Evolutionary conservation across 1,140 invertebrate species (phyloP).

Genomic region (Heliconius eleuchia): DNA sequence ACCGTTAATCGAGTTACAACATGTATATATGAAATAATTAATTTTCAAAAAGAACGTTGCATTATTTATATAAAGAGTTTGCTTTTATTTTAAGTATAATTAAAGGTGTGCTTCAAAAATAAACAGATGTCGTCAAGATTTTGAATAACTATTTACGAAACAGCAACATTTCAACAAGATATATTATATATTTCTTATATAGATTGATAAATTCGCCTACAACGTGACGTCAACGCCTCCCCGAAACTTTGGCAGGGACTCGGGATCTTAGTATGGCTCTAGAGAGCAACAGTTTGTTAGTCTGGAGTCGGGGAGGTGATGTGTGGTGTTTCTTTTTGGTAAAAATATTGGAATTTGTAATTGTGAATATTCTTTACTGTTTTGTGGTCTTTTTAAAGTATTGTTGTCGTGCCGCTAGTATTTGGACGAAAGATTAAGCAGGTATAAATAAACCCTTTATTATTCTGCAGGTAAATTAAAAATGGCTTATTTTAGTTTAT

Average conservation of each 20-base stretch:
- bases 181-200: conserved; percentile 39
- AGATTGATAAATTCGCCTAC: conserved; percentile 60
- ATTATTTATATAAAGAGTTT: neutral
- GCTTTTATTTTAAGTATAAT: neutral
- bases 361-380: neutral
- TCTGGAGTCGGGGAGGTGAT: conserved; percentile 65
- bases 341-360: conserved; percentile 17
- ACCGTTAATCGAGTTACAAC: no score
- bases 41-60: no score
- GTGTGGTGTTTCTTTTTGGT: conserved; percentile 45
- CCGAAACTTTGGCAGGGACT: conserved; percentile 76
- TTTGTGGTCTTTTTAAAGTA: neutral
- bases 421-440: neutral
- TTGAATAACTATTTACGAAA: conserved; percentile 25
- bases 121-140: neutral
- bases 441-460: neutral
- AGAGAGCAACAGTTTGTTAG: conserved; percentile 69
- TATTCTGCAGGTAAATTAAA: neutral
- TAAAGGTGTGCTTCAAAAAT: neutral
- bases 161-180: conserved; percentile 41
- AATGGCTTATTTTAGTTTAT: neutral
- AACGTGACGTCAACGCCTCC: conserved; percentile 70
- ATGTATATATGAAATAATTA: no score
- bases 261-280: conserved; percentile 67
- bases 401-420: neutral